Conservation (phyloP, 1,140 invertebrate genomes). For the Pseudomyrmex dendroicus region DNA sequence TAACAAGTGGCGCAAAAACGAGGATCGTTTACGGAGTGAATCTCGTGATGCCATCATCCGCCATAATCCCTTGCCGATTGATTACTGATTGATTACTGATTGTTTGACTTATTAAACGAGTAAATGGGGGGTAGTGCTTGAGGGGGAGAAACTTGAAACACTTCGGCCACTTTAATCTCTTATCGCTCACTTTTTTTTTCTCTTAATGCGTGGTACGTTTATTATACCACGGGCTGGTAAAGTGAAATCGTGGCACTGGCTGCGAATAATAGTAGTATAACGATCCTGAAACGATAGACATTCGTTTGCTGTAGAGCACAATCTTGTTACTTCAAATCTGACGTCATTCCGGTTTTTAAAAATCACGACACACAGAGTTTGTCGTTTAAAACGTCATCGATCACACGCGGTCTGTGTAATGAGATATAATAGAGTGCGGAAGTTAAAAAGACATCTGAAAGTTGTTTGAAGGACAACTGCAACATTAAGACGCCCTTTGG, state of each 20-base stretch:
- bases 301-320: constrained; percentile 62
- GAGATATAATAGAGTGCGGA: not conserved
- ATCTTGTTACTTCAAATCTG: constrained; percentile 24
- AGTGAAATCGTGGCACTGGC: constrained; percentile 84
- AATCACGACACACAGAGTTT: constrained; percentile 1
- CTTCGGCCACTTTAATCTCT: constrained; percentile 69
- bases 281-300: constrained; percentile 75
- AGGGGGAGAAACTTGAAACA: constrained; percentile 32
- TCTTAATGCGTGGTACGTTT: constrained; percentile 77
- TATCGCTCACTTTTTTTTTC: constrained; percentile 78
- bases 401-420: constrained; percentile 4
- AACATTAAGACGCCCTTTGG: constrained; percentile 18
- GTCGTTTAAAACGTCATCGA: constrained; percentile 14
- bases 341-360: constrained; percentile 1
- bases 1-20: constrained; percentile 34
- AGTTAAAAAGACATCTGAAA: constrained; percentile 13
- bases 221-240: constrained; percentile 85
- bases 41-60: constrained; percentile 24
- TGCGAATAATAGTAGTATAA: constrained; percentile 85
- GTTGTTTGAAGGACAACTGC: not conserved
- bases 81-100: constrained; percentile 56
- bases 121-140: constrained; percentile 30
- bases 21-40: constrained; percentile 47
- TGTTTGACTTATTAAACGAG: constrained; percentile 62
- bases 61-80: constrained; percentile 13